These are phyloP conservation scores for Elegia similella DNA, from an alignment of 2,888 invertebrate genomes.

Conservation along the genomic window DNA sequence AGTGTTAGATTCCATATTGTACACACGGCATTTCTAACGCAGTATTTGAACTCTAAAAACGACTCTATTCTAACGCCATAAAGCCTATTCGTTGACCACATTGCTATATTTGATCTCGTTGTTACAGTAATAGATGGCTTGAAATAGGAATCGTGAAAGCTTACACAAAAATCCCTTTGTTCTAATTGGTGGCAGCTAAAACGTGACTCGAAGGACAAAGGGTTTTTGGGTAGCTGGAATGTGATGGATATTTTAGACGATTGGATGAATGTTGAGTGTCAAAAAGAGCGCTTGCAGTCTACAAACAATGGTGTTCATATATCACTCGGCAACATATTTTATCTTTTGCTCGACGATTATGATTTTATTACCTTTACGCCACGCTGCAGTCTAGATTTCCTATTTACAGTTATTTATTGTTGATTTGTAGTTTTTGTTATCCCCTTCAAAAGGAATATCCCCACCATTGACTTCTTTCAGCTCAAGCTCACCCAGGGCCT, in stretches of 20 bases:
- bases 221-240: neutral
- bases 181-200: constrained; percentile 9
- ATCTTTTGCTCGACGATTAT: too few relatives aligned
- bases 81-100: neutral
- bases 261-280: neutral
- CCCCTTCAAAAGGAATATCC: too few relatives aligned
- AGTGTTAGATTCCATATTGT: neutral
- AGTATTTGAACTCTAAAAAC: neutral
- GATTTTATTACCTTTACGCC: too few relatives aligned
- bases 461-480: too few relatives aligned
- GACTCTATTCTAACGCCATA: neutral
- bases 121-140: neutral
- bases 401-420: too few relatives aligned
- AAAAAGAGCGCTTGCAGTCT: too few relatives aligned
- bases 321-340: too few relatives aligned
- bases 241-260: neutral
- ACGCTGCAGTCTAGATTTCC: too few relatives aligned
- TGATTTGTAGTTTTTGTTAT: too few relatives aligned
- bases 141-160: constrained; percentile 12
- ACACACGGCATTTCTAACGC: neutral
- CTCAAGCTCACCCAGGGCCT: too few relatives aligned
- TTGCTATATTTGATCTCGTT: neutral
- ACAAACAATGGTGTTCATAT: too few relatives aligned
- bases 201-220: neutral
- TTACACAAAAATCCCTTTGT: constrained; percentile 13